Base-by-base conservation (phyloP, 2,888 invertebrate species). In the Cryptus armator region DNA sequence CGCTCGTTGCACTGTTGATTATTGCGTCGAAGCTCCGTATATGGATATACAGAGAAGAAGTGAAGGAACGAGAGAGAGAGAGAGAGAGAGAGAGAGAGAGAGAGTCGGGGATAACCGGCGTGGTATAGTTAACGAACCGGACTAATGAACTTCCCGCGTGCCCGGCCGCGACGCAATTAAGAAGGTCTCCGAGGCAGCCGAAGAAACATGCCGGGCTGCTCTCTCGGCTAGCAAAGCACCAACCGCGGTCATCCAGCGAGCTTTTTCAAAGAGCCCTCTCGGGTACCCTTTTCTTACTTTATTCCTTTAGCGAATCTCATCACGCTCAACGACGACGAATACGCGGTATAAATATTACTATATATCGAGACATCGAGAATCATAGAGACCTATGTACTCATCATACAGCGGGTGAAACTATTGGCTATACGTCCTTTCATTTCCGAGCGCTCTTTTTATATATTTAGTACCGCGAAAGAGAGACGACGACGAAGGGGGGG, bases 101-200 rank as follows among this genome's bases (percentile, higher is more conserved):
- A n/a, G 67, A 51, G 37, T 10, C 32, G 37, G 51, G 29, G 70
- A 10, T 16, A 43, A 43, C 37, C 32, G 71, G 71, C 78, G 81
- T 64, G 64, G 64, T 82, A 79, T 81, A 85, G 78, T 85, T 85
- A 85, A 85, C 85, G 85, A 85, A 85, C 85, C 81, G 85, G 79
- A 82, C 81, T 85, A 85, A 85, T 82, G 85, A 85, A 85, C 85
- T 85, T 82, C 74, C 85, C 85, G 81, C 81, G 78, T 85, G 78
- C 78, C 85, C 78, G 81, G 74, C 78, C 75, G 75, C 81, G 79
- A 79, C 78, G 85, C 81, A 85, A 85, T 85, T 85, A 85, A 85
- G 85, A 71, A 67, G 62, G 78, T 81, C 81, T 82, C 74, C 43
- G 74, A 78, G 84, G 77, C 76, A 62, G 78, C 62, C 74, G 53